phyloP scores from a whole-genome alignment of 2,113 vertebrate species.

The Perca fluviatilis region DNA sequence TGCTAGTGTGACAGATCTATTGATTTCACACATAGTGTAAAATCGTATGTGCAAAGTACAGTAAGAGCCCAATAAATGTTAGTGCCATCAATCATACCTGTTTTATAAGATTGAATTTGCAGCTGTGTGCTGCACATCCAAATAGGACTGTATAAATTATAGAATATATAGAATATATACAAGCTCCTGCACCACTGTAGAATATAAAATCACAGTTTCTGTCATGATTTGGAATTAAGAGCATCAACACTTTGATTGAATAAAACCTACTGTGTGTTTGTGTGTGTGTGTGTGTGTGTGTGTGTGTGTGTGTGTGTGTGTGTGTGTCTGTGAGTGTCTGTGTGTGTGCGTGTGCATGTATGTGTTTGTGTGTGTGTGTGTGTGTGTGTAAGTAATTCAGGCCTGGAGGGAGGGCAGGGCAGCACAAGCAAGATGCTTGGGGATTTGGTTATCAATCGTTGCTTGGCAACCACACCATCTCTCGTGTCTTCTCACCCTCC shows the following conservation, averaged over 20 bases:
- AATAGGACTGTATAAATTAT: neutral
- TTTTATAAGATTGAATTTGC: conserved; percentile 40
- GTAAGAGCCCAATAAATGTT: conserved; percentile 46
- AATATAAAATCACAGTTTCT: neutral
- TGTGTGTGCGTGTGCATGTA: conserved; percentile 26
- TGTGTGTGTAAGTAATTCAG: conserved; percentile 37
- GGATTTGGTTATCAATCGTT: conserved; percentile 88
- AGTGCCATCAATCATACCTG: conserved; percentile 46
- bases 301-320: conserved; percentile 29
- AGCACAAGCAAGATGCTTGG: conserved; percentile 77
- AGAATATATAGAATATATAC: neutral
- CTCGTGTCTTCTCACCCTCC: conserved; percentile 61
- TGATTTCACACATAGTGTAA: conserved; percentile 48
- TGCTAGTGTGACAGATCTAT: conserved; percentile 44
- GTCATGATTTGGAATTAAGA: conserved; percentile 6
- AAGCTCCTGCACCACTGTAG: neutral
- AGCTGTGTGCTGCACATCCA: conserved; percentile 12
- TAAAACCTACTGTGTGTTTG: conserved; percentile 18
- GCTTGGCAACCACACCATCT: conserved; percentile 85
- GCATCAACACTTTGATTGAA: conserved; percentile 39
- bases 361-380: conserved; percentile 27
- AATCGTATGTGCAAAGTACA: conserved; percentile 41
- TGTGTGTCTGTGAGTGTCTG: conserved; percentile 13
- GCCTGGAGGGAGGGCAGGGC: conserved; percentile 78
- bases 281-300: conserved; percentile 32